A percentile compares a stretch with the other conserved stretches of the same genome.
Evolutionary conservation across 1,140 invertebrate genomes (phyloP).

Genomic region (Lordiphosa clarofinis): DNA sequence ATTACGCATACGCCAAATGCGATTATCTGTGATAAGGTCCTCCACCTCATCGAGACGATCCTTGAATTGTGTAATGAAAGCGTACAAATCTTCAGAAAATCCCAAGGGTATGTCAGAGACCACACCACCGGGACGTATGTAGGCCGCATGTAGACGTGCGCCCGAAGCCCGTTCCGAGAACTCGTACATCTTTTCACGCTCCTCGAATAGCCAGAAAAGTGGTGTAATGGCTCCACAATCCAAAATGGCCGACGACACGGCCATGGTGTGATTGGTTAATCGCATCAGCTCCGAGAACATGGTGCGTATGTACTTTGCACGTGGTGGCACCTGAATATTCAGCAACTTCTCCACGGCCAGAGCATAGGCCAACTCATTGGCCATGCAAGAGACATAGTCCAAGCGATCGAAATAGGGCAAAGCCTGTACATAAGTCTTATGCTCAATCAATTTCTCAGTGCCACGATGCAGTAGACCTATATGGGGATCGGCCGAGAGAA

Average conservation of each 20-base stretch:
- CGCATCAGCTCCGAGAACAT: slow-evolving; percentile 89
- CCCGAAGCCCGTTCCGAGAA: slow-evolving; percentile 92
- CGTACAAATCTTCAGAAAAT: slow-evolving; percentile 90
- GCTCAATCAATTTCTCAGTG: slow-evolving; percentile 91
- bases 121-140: slow-evolving; percentile 91
- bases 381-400: slow-evolving; percentile 92
- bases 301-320: slow-evolving; percentile 88
- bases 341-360: slow-evolving; percentile 90
- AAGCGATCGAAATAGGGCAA: slow-evolving; percentile 92
- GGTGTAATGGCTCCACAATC: slow-evolving; percentile 92
- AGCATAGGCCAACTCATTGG: slow-evolving; percentile 88
- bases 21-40: slow-evolving; percentile 89
- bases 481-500: slow-evolving; percentile 77
- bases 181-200: slow-evolving; percentile 93
- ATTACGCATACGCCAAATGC: slow-evolving; percentile 90
- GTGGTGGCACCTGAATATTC: slow-evolving; percentile 86
- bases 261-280: slow-evolving; percentile 91
- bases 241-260: slow-evolving; percentile 86
- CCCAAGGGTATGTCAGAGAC: slow-evolving; percentile 89
- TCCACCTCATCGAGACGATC: slow-evolving; percentile 92
- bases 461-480: slow-evolving; percentile 82
- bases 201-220: slow-evolving; percentile 94
- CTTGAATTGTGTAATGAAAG: slow-evolving; percentile 86
- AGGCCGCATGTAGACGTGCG: slow-evolving; percentile 91
- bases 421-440: slow-evolving; percentile 90